Percentiles rank a stretch among this genome's conserved stretches.
Conservation (phyloP, 2,113 vertebrate species). For the Cyrtonyx montezumae region DNA sequence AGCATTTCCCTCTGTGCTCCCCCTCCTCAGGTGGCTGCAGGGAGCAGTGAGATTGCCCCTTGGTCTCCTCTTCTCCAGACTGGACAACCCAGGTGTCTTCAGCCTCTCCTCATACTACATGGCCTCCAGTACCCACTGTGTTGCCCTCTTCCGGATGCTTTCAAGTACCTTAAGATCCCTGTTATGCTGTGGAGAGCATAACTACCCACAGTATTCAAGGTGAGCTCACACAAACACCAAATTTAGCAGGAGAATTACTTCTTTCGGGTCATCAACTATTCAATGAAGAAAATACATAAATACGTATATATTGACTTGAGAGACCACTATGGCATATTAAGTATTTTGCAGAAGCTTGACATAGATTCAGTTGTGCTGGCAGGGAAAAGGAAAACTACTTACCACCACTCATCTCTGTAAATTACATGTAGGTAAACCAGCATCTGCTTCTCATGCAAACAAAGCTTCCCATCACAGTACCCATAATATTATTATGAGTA, state of each 20-base stretch:
- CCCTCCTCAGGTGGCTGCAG: neutral
- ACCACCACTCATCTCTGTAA: constrained; percentile 33
- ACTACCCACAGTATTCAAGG: neutral
- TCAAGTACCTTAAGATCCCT: neutral
- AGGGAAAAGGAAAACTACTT: neutral
- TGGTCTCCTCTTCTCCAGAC: neutral
- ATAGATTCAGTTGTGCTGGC: neutral
- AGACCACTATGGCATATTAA: neutral
- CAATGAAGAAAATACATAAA: neutral
- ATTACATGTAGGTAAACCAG: constrained; percentile 56
- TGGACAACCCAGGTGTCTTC: neutral
- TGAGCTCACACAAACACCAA: neutral
- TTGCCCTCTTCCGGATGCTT: neutral
- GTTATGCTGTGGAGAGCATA: neutral
- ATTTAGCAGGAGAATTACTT: neutral
- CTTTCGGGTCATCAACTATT: neutral
- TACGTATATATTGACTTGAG: neutral
- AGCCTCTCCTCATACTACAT: neutral
- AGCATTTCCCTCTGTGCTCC: neutral
- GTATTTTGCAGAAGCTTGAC: constrained; percentile 7
- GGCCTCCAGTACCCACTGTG: neutral
- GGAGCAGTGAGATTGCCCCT: neutral
- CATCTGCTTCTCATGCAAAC: constrained; percentile 60
- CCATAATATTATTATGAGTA: constrained; percentile 22
- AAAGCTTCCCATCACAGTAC: constrained; percentile 37